A percentile compares a stretch with the other conserved stretches of the same genome.
Conservation (phyloP, 2,888 invertebrate genomes). For the Drosophila dives region DNA sequence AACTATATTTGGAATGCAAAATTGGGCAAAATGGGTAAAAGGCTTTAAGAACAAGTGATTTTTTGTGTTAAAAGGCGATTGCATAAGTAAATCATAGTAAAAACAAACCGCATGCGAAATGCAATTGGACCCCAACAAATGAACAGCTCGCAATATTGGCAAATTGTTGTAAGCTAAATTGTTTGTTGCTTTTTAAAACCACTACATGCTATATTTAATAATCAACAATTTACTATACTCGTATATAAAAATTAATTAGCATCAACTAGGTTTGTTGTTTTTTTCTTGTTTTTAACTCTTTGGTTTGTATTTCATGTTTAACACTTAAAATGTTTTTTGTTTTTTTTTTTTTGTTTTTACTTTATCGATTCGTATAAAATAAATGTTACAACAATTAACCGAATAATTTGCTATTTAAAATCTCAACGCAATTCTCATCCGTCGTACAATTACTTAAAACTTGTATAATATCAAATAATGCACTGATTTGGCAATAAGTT, state of each 20-base stretch:
- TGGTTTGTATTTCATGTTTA: conserved; percentile 69
- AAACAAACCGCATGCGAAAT: conserved; percentile 11
- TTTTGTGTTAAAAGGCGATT: conserved; percentile 20
- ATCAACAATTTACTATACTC: conserved; percentile 77
- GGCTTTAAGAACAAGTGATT: conserved; percentile 9
- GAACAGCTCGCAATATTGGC: conserved; percentile 28
- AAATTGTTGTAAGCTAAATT: conserved; percentile 56
- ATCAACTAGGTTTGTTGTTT: conserved; percentile 64
- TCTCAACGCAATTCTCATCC: conserved; percentile 44
- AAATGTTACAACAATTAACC: conserved; percentile 76
- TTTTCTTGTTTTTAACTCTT: conserved; percentile 67
- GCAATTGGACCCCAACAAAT: conserved; percentile 26
- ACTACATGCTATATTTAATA: conserved; percentile 77
- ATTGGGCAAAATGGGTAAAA: conserved; percentile 35
- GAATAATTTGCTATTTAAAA: conserved; percentile 79
- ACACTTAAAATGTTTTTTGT: conserved; percentile 65
- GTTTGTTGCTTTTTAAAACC: conserved; percentile 68
- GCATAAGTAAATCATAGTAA: conserved; percentile 13
- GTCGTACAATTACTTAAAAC: conserved; percentile 46
- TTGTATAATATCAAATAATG: conserved; percentile 74
- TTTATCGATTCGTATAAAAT: conserved; percentile 59
- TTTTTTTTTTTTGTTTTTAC: conserved; percentile 23
- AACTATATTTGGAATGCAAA: conserved; percentile 17
- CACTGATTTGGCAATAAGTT: conserved; percentile 66
- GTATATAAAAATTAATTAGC: conserved; percentile 77